A percentile compares a stretch with the other conserved stretches of the same genome.
Evolutionary conservation across 2,888 invertebrate species (phyloP).

Genomic region (Dolomedes plantarius): DNA sequence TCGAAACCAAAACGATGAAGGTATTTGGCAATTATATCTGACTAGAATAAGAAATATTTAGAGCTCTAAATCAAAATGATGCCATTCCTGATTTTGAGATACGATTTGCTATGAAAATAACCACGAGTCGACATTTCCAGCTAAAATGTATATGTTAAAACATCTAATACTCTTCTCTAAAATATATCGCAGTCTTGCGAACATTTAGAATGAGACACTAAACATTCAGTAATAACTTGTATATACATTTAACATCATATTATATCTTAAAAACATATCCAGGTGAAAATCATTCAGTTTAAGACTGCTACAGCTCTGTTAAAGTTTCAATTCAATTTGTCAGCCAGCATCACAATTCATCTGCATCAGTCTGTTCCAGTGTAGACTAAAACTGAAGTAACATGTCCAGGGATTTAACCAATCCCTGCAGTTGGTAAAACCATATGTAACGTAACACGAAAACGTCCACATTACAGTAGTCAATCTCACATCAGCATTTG

Average conservation of each 20-base stretch:
- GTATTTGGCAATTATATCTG: constrained; percentile 9
- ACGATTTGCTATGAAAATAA: not conserved
- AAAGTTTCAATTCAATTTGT: not conserved
- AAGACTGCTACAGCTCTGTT: not conserved
- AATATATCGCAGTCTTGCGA: not conserved
- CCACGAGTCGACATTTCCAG: not conserved
- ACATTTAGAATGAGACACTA: not conserved
- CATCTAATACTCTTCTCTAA: not conserved
- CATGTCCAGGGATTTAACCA: constrained; percentile 1
- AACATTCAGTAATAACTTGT: not conserved
- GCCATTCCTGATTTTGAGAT: not conserved
- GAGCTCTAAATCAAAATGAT: not conserved
- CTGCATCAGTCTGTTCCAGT: not conserved
- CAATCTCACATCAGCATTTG: too few relatives aligned
- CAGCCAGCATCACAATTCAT: not conserved
- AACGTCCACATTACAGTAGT: not conserved
- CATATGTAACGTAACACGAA: not conserved
- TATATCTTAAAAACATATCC: not conserved
- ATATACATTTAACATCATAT: not conserved
- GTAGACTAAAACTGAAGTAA: not conserved
- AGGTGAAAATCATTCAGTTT: not conserved
- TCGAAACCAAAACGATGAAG: not conserved
- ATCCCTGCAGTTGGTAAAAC: not conserved
- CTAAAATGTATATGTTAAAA: not conserved
- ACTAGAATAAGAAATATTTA: not conserved